phyloP scores from a whole-genome alignment of 2,888 invertebrate genomes.

The Chrysotoxum bicinctum region DNA sequence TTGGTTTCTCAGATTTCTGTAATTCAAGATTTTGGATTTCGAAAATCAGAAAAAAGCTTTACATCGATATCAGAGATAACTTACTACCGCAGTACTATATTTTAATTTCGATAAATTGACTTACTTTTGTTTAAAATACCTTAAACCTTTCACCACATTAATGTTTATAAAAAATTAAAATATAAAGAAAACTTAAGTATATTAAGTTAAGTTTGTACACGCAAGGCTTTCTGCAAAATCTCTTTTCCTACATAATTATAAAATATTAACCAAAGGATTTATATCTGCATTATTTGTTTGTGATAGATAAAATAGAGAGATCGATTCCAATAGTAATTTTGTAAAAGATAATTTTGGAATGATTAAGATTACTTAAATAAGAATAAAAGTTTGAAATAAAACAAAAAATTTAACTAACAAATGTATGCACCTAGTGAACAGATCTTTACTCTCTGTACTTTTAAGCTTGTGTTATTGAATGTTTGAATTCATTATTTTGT shows the following conservation, averaged over 20 bases:
- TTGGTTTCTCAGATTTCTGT: no score
- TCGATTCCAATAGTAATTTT: slow-evolving; percentile 45
- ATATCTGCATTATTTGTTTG: slow-evolving; percentile 38
- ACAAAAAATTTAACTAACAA: slow-evolving; percentile 54
- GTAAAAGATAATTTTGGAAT: slow-evolving; percentile 48
- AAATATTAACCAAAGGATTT: background rate
- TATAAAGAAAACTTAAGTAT: no score
- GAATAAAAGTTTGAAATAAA: background rate
- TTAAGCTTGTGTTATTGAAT: background rate
- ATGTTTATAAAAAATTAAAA: background rate
- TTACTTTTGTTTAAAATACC: background rate
- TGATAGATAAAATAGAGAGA: slow-evolving; percentile 35
- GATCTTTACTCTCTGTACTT: background rate
- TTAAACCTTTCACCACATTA: background rate
- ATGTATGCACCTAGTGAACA: background rate
- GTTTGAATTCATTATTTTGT: background rate
- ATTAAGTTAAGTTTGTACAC: background rate
- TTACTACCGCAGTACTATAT: no score
- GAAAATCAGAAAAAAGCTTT: no score
- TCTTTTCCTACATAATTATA: background rate
- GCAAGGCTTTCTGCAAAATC: background rate
- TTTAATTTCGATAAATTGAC: background rate
- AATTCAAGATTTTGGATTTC: no score
- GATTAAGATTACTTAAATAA: slow-evolving; percentile 37
- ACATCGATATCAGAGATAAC: no score